Evolutionary conservation across 1,140 invertebrate genomes (phyloP), one percentile per base, ranked within the genome.

Genomic region (Drosophila sproati): DNA sequence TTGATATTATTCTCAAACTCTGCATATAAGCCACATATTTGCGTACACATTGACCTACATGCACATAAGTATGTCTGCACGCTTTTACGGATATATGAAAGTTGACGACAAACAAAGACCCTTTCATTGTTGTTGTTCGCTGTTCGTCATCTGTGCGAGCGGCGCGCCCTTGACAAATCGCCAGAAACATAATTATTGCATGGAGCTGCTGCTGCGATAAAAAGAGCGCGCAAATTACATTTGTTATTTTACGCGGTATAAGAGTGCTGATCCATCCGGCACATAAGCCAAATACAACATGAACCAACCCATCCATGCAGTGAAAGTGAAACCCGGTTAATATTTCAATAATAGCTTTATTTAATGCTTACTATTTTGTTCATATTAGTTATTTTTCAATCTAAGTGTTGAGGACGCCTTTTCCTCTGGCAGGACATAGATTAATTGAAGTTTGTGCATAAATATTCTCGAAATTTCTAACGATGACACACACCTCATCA

Each of bases 141-240:
- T 51, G 52, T 57, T 61, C 48, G n/a, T 47, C 51, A 70, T 69
- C 71, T 62, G 62, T 85, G 78, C 73, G 78, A 80, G 80, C 77
- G 57, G 62, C 73, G 68, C 67, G 69, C 77, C 66, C 75, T 61
- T 76, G 66, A 73, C 80, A 67, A 78, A 62, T 79, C 63, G 60
- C 32, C 73, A 8, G 8, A 12, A 57, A 43, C 50, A 75, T 47
- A 72, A 67, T 32, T 61, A 10, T 72, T 57, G 69, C 63, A 10
- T 45, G 20, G 39, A 76, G 63, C 48, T 62, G 54, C 29, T 32
- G 41, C 29, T 32, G 32, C 63, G n/a, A 64, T 28, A 47, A 83
- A 80, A 85, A 83, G 48, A 62, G 82, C 82, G 82, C 83, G 79
- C 61, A 77, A 88, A 73, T 62, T 5, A 39, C 31, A 5, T 60